A percentile compares a stretch with the other conserved stretches of the same genome.
These are phyloP conservation scores for Macroteleia sp. DNA, from an alignment of 2,888 invertebrate genomes.

Conservation along the genomic window DNA sequence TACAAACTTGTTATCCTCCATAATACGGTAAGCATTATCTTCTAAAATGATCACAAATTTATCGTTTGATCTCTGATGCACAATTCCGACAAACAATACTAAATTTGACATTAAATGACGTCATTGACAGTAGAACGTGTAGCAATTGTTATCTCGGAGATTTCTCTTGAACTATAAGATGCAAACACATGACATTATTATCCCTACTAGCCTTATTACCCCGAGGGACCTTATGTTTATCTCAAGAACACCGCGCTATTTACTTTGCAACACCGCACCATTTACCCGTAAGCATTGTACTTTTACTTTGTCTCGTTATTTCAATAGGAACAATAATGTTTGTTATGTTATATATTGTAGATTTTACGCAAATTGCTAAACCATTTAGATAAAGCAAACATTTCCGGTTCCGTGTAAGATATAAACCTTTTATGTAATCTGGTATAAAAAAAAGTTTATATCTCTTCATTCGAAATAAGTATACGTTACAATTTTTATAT, in stretches of 20 bases:
- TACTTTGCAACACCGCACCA: slow-evolving; percentile 37
- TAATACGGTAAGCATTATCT: too few species aligned
- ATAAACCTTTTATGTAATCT: slow-evolving; percentile 11
- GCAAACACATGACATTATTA: slow-evolving; percentile 34
- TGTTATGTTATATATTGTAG: slow-evolving; percentile 18
- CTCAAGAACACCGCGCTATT: slow-evolving; percentile 32
- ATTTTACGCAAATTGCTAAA: slow-evolving; percentile 33
- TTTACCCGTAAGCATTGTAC: slow-evolving; percentile 38
- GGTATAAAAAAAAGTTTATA: neutral
- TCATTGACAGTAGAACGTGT: slow-evolving; percentile 13
- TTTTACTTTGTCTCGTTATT: slow-evolving; percentile 37
- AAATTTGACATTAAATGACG: slow-evolving; percentile 24
- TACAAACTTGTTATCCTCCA: too few species aligned
- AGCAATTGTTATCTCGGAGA: slow-evolving; percentile 28
- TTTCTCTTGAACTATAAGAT: slow-evolving; percentile 18
- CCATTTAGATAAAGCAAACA: slow-evolving; percentile 16
- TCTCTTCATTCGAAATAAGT: too few species aligned
- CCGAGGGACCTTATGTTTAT: slow-evolving; percentile 40
- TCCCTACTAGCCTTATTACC: slow-evolving; percentile 37
- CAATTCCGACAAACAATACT: neutral
- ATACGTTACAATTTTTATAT: slow-evolving; percentile 2
- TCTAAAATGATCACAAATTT: too few species aligned
- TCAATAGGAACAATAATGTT: slow-evolving; percentile 43
- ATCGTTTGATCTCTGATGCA: slow-evolving; percentile 5
- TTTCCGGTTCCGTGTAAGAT: neutral